Percentiles rank a stretch among this genome's conserved stretches.
phyloP scores from a whole-genome alignment of 2,888 invertebrate species.

The Augiades crinisus region DNA sequence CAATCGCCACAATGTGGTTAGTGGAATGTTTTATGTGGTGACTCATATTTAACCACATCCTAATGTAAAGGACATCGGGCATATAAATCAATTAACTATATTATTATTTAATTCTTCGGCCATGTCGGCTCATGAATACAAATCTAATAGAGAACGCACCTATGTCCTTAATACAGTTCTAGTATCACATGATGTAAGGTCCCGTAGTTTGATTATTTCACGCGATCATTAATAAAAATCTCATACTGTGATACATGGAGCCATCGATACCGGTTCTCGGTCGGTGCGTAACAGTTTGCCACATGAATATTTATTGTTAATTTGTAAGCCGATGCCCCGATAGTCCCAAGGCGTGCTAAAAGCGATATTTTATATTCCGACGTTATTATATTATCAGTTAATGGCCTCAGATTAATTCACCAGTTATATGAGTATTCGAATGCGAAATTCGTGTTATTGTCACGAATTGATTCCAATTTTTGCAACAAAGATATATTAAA shows the following conservation, averaged over 20 bases:
- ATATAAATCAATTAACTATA: too few relatives aligned
- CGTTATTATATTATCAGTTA: conserved; percentile 61
- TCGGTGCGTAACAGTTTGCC: conserved; percentile 32
- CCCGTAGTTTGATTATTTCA: conserved; percentile 6
- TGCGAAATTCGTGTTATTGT: conserved; percentile 47
- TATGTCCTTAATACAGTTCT: neutral
- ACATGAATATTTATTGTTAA: conserved; percentile 77
- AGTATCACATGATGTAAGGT: too few relatives aligned
- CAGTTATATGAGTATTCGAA: conserved; percentile 40
- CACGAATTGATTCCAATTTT: conserved; percentile 28
- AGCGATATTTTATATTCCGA: conserved; percentile 63
- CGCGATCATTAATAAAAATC: conserved; percentile 18
- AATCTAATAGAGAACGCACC: too few relatives aligned
- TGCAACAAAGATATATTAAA: conserved; percentile 8
- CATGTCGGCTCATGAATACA: too few relatives aligned
- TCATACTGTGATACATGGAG: conserved; percentile 9
- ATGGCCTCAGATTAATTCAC: conserved; percentile 51
- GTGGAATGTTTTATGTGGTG: too few relatives aligned
- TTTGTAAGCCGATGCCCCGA: conserved; percentile 65
- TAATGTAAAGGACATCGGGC: too few relatives aligned
- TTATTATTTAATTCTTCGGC: too few relatives aligned
- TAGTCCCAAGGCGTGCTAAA: conserved; percentile 62
- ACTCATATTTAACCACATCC: too few relatives aligned
- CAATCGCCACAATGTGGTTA: too few relatives aligned
- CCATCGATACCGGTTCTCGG: conserved; percentile 8